These are phyloP conservation scores for Chloropsis hardwickii DNA, from an alignment of 2,113 vertebrate genomes.

Conservation along the genomic window DNA sequence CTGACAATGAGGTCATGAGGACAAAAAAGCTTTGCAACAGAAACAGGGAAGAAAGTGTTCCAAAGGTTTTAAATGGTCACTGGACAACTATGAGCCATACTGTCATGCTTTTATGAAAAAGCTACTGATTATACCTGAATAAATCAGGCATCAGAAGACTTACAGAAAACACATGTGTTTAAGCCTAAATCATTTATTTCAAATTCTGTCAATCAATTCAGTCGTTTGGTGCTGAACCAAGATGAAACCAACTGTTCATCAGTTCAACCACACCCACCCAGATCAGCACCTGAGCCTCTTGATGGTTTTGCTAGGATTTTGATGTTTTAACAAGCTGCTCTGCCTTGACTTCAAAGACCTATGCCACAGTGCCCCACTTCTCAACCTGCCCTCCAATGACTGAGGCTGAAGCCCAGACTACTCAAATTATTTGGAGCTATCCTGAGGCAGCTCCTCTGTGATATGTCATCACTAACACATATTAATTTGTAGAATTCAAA, in stretches of 20 bases:
- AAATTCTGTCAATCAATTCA: not conserved
- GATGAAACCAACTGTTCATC: not conserved
- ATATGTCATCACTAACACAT: not conserved
- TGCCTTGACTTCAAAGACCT: not conserved
- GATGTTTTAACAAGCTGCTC: not conserved
- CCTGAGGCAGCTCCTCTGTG: constrained; percentile 1
- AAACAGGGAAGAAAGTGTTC: not conserved
- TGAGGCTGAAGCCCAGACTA: not conserved
- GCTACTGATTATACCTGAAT: not conserved
- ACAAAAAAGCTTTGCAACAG: not conserved
- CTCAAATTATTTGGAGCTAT: not conserved
- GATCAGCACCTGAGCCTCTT: not conserved
- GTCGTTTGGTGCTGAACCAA: not conserved
- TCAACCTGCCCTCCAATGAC: not conserved
- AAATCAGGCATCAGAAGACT: not conserved
- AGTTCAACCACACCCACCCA: not conserved
- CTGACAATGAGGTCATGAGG: not conserved
- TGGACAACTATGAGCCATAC: not conserved
- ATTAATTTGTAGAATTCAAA: not conserved
- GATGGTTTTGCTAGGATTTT: not conserved
- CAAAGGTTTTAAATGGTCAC: not conserved
- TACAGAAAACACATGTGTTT: not conserved
- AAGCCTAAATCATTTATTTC: not conserved
- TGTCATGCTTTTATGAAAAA: not conserved
- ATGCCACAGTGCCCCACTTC: not conserved